Base-by-base conservation (phyloP, 1,140 invertebrate genomes). In the Orussus abietinus region DNA sequence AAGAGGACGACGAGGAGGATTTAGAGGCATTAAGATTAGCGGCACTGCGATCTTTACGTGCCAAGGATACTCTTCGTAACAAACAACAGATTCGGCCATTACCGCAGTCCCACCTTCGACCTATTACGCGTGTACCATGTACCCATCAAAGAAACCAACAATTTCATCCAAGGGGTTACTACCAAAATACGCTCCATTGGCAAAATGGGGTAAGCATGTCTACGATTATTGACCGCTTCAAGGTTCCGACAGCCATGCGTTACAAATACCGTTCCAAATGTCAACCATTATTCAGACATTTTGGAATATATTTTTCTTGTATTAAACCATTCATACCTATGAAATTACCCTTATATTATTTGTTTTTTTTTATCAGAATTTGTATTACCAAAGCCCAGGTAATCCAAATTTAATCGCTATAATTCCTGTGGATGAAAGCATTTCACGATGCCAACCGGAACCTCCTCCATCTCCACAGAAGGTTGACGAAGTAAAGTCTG, bases 361-460 rank as follows among this genome's bases (percentile, higher is more conserved):
- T 43, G 3, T 37, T 46, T 39, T 36, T 7, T 19, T 32, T 59
- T 59, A 15, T 45, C 52, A 71, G 60, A 62, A 59, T 38, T n/a
- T 53, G 1, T 69, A 63, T 49, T 57, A 61, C 40, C 63, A 56
- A 3, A 58, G 52, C 20, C 43, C 43, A 20, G 43, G 49, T 13
- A 72, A 72, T 47, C 62, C 68, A 15, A 73, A 73, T 53, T 39
- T 73, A 2, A 73, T 73, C 31, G 66, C 67, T 36, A 73, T 73
- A 31, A 58, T 72, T 40, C 70, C 70, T 36, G 49, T 69, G 10
- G 64, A 69, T 9, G 60, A 62, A 40, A 28, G 17, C 15, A 18
- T 20, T n/a, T n/a, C 49, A 45, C 47, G 21, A 42, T 22, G 18
- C 45, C 4, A 45, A 57, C 11, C 30, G 38, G 25, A 40, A 44